Evolutionary conservation across 2,113 vertebrate genomes (phyloP), one percentile per base, ranked within the genome.

Genomic region (Xenopus borealis): DNA sequence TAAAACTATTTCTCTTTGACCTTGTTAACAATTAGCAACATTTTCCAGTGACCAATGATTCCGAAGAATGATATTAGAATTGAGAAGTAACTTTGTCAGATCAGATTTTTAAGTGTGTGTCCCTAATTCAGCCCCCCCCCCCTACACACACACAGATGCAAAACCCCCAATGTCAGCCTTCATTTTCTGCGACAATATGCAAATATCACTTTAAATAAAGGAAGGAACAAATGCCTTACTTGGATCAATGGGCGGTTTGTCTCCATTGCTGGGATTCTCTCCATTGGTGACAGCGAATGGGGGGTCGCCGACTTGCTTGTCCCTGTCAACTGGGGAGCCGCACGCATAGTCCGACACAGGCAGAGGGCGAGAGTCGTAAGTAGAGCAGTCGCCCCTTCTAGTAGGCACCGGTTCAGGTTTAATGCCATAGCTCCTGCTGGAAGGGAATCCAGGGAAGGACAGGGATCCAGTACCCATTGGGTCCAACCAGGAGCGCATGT

Each of bases 401-500:
- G 94, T 89, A 82, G 91, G 80, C 82, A 94, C 87, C 58, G 96
- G 95, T 88, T 98, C 96, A 71, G 94, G 94, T 91, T 98, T 99
- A 93, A 97, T 92, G 85, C 95, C 96, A 79, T 97, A 96, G 81
- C 95, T 94, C 90, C 94, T 91, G 86, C 92, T 83, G 82, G 96
- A 89, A 81, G 95, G 90, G 88, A 97, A 93, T 92, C 94, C 96
- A 80, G 95, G 91, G 89, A 98, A 93, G 83, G 95, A 94, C 86
- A 99, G 84, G 78, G 96, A 94, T 79, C 94, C 94, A 71, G 95
- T 90, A 71, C 95, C 91, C 79, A 96, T 85, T 75, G 96, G 95
- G 80, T 96, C 94, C 82, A 97, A 91, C 96, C 95, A 97, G 69
- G 96, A 97, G 84, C 96, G 94, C 91, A 94, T 91, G 85, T 95